phyloP scores from a whole-genome alignment of 2,797 vertebrate genomes.

The Alosa sapidissima region DNA sequence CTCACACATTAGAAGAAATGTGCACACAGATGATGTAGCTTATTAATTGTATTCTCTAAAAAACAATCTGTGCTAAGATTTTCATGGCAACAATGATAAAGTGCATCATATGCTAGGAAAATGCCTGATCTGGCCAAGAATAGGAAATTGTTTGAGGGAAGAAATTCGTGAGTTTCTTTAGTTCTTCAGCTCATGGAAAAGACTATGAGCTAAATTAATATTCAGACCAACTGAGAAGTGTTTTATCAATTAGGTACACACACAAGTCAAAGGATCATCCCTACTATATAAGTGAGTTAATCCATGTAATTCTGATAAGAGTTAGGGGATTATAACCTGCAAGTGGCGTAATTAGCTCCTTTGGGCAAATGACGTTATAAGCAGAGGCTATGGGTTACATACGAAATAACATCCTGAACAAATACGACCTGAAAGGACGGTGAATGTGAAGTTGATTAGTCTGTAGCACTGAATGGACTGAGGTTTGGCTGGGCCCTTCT shows the following conservation, averaged over 20 bases:
- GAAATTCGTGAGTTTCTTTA: neutral
- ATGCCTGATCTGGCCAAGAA: neutral
- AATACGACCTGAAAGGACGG: slow-evolving; percentile 31
- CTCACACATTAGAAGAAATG: neutral
- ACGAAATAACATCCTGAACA: slow-evolving; percentile 53
- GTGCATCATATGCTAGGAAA: neutral
- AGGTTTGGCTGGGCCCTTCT: neutral
- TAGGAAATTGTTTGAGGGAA: neutral
- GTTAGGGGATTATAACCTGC: slow-evolving; percentile 64
- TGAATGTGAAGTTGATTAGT: slow-evolving; percentile 19
- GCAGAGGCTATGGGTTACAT: slow-evolving; percentile 54
- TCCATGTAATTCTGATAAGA: slow-evolving; percentile 60
- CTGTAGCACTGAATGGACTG: neutral
- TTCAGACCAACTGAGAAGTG: slow-evolving; percentile 26
- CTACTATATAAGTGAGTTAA: slow-evolving; percentile 39
- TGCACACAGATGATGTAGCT: neutral
- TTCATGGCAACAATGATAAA: neutral
- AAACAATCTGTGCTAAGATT: neutral
- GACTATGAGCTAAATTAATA: slow-evolving; percentile 19
- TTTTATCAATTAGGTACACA: slow-evolving; percentile 54
- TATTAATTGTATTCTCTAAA: neutral
- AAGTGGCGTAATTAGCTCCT: slow-evolving; percentile 73
- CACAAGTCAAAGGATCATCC: slow-evolving; percentile 51
- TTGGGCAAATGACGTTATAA: slow-evolving; percentile 64
- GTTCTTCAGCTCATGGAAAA: slow-evolving; percentile 5